Evolutionary conservation across 2,888 invertebrate genomes (phyloP), one percentile per base, ranked within the genome.

Genomic region (Agrochola macilenta): DNA sequence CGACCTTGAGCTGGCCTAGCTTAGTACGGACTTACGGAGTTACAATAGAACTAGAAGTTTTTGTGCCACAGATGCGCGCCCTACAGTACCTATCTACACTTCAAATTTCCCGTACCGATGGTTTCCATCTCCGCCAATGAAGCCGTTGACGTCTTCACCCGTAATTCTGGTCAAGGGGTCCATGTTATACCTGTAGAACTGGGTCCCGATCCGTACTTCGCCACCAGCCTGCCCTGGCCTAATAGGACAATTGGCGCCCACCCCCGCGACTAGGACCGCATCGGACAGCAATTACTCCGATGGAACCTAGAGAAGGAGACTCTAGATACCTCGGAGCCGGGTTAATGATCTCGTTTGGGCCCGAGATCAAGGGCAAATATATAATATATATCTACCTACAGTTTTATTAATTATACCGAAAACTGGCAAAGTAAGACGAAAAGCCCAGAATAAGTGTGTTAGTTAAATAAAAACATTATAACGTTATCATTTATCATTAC

Each of bases 401-500:
- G 14, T 26, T 39, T 58, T 49, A 65, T 57, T 14, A 4, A 14
- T 52, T 78, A 49, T 58, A 35, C 43, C 43, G 43, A 23, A 66
- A 60, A 72, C 26, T 14, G 11, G 5, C 58, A 72, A 46, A 52
- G 0, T 46, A 26, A 46, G 14, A n/a, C 17, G 43, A 64, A 70
- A 58, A 35, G 11, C 8, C 65, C 17, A 58, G 0, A 49, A 70
- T 64, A 66, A 74, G 54, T 71, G 54, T 77, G 23, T 83, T 69
- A 69, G 70, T 83, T 1, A 81, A 83, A 83, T 75, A 78, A 78
- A 81, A 84, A 80, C 76, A 80, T 68, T 69, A 69, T 69, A 71
- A 43, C 46, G 43, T 75, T 79, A 86, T 84, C 84, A 63, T 73
- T 83, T 82, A 85, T 87, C 83, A 74, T 69, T 76, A 83, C 54